Percentiles rank a stretch among this genome's conserved stretches.
Conservation (phyloP, 2,888 invertebrate species). For the Halictus quadricinctus region DNA sequence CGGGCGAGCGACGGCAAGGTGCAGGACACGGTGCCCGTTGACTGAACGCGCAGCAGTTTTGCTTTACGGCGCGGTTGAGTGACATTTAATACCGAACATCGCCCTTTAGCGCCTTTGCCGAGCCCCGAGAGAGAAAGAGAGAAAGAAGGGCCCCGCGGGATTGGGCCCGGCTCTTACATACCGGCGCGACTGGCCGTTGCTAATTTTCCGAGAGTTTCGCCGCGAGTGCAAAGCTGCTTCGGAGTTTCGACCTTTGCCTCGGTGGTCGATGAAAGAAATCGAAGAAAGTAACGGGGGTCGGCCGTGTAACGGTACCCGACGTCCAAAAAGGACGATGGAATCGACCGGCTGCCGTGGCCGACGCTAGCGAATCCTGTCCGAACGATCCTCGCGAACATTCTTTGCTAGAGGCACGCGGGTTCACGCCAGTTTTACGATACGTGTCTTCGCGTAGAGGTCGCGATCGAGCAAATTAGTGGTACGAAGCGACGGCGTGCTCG, state of each 20-base stretch:
- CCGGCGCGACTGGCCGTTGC: constrained; percentile 35
- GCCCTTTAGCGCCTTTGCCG: constrained; percentile 76
- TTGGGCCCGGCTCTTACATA: background rate
- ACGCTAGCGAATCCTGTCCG: background rate
- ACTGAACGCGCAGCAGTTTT: constrained; percentile 75
- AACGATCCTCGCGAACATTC: background rate
- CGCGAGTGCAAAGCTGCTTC: constrained; percentile 29
- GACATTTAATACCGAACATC: constrained; percentile 78
- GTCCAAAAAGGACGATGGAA: background rate
- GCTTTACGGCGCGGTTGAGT: constrained; percentile 79
- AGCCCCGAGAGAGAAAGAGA: constrained; percentile 47
- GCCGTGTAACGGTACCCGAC: constrained; percentile 4
- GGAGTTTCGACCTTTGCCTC: constrained; percentile 22
- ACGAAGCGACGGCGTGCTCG: background rate
- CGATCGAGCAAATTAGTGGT: constrained; percentile 24
- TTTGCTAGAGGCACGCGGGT: background rate
- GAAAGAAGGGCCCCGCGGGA: constrained; percentile 46
- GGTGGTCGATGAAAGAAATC: constrained; percentile 1
- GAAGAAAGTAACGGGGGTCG: background rate
- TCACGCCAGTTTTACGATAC: background rate
- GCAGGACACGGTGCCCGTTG: constrained; percentile 66
- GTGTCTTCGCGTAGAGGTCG: background rate
- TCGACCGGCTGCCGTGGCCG: background rate
- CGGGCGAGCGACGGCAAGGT: constrained; percentile 64
- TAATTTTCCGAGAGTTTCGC: constrained; percentile 64